phyloP scores from a whole-genome alignment of 92 coral and sea anemone species.

The Palythoa grandis region DNA sequence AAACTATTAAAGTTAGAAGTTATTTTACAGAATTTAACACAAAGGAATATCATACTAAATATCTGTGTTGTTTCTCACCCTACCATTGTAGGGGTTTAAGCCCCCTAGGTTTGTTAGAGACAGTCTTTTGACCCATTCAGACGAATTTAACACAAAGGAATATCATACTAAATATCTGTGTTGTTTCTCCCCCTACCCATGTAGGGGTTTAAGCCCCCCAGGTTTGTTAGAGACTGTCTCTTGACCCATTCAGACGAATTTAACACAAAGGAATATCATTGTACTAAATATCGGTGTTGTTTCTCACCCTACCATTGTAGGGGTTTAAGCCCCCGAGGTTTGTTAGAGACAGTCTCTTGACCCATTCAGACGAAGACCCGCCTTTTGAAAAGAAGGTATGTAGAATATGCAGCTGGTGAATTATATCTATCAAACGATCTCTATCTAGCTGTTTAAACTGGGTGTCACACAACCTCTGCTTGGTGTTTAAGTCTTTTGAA shows the following conservation, averaged over 20 bases:
- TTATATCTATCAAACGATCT: too few relatives aligned
- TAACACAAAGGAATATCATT: too few relatives aligned
- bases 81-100: background rate
- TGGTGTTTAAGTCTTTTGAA: too few relatives aligned
- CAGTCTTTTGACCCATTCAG: background rate
- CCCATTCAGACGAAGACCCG: background rate
- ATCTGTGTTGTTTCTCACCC: background rate
- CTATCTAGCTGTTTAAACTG: background rate
- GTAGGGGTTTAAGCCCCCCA: conserved; percentile 17
- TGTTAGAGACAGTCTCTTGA: background rate
- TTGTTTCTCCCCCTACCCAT: background rate
- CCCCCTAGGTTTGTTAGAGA: conserved; percentile 3
- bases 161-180: background rate
- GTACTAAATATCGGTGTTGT: background rate
- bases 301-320: background rate
- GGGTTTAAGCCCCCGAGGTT: conserved; percentile 14
- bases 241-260: background rate
- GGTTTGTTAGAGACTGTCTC: background rate
- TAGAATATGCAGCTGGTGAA: too few relatives aligned
- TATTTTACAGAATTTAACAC: too few relatives aligned
- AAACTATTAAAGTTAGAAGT: too few relatives aligned
- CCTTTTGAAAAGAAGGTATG: conserved; percentile 27
- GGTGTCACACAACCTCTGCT: background rate
- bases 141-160: too few relatives aligned
- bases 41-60: too few relatives aligned